Evolutionary conservation across 2,797 vertebrate genomes (phyloP), one percentile per base, ranked within the genome.

Genomic region (Spea hammondii): DNA sequence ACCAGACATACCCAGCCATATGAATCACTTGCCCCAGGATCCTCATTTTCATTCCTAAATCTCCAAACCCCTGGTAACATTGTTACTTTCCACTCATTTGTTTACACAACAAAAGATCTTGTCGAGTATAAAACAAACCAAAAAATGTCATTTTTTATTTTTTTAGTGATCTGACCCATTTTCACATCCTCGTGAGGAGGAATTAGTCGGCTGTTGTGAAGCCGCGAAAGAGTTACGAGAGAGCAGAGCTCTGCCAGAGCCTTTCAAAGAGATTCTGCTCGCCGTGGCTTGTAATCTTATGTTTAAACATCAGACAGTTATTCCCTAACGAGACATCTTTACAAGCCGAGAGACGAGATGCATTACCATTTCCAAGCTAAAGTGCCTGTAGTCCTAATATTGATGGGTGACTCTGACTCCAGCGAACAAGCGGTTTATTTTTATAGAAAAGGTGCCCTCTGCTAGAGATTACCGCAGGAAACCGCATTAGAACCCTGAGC

Each of bases 361-460:
- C 68, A 66, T 76, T 80, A 60, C 73, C 17, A 49, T 71, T 68
- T 64, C 68, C 67, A 12, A 53, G 68, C 60, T 72, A 59, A 72
- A 76, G 68, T 76, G 69, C 68, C 68, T 51, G 44, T 68, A 80
- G 71, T 69, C 71, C 32, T 65, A 72, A 80, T 80, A 80, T 76
- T 80, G 76, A 80, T 76, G 67, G 79, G 74, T 12, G 50, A 44
- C 72, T 70, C 48, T 70, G 44, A 69, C 75, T 70, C 67, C 66
- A 55, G 78, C 57, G 51, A 70, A 60, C 57, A 17, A 17, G 1
- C 17, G 7, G n/a, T 80, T 74, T 70, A 74, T 53, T 70, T 79
- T 79, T 74, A 79, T 79, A 72, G 50, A 46, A 72, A 79, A 79
- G 78, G 78, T 79, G 78, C 78, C 78, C 78, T 79, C 71, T 79